Percentiles rank a stretch among this genome's conserved stretches.
Evolutionary conservation across 2,888 invertebrate species (phyloP).

Genomic region (Crossocerus cetratus): DNA sequence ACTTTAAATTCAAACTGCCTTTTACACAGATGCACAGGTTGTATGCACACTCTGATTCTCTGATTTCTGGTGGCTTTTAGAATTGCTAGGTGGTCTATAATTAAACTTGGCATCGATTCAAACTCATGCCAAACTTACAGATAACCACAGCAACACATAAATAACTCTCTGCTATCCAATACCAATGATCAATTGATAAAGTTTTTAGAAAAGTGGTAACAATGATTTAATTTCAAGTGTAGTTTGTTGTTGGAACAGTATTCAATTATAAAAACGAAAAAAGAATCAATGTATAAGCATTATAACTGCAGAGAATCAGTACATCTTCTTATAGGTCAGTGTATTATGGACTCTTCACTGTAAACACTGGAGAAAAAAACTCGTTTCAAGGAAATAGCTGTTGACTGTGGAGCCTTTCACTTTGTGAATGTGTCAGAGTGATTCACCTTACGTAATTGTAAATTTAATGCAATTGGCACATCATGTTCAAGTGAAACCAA

Average conservation of each 20-base stretch:
- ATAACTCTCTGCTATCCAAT: conserved; percentile 30
- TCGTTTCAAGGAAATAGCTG: not conserved
- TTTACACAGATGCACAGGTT: conserved; percentile 38
- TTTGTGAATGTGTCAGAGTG: too few species aligned
- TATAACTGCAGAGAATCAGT: conserved; percentile 20
- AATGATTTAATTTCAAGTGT: not conserved
- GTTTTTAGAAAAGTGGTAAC: not conserved
- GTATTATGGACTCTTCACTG: too few species aligned
- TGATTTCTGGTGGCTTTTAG: conserved; percentile 59
- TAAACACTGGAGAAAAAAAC: not conserved
- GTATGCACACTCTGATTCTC: conserved; percentile 50
- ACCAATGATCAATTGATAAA: not conserved
- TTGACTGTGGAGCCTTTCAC: too few species aligned
- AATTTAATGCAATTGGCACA: too few species aligned
- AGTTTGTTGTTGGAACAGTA: not conserved
- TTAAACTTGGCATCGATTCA: conserved; percentile 66
- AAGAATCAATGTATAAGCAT: conserved; percentile 29
- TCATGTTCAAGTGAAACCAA: too few species aligned
- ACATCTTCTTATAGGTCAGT: conserved; percentile 29
- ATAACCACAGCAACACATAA: conserved; percentile 47
- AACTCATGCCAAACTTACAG: conserved; percentile 52
- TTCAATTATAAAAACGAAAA: conserved; percentile 6
- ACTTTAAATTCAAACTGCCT: conserved; percentile 28
- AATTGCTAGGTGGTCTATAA: conserved; percentile 61
- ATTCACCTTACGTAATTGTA: too few species aligned